Percentiles rank a stretch among this genome's conserved stretches.
Conservation (phyloP, 2,888 invertebrate genomes). For the Keiferia lycopersicella region DNA sequence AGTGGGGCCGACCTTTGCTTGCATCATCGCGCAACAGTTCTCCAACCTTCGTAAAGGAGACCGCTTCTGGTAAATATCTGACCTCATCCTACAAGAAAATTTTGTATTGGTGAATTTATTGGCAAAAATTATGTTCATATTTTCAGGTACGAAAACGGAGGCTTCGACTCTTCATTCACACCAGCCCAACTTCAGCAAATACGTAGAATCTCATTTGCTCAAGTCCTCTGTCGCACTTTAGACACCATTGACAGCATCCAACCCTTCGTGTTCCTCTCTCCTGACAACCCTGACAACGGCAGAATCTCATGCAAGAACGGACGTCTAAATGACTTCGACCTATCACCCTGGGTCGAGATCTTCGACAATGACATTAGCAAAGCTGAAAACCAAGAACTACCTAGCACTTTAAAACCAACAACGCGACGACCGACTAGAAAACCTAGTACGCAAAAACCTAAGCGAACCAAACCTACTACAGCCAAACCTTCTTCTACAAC, state of each 20-base stretch:
- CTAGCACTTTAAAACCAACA: constrained; percentile 41
- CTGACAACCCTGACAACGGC: constrained; percentile 82
- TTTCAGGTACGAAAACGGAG: constrained; percentile 88
- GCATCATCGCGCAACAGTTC: constrained; percentile 93
- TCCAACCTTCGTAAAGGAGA: constrained; percentile 88
- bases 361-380: constrained; percentile 65
- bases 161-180: constrained; percentile 87
- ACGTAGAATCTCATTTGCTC: constrained; percentile 85
- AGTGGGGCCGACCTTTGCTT: constrained; percentile 93
- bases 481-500: constrained; percentile 45
- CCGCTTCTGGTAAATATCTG: constrained; percentile 83
- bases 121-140: background rate
- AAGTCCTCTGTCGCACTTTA: constrained; percentile 86
- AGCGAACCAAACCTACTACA: constrained; percentile 44
- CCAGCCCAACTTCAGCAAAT: constrained; percentile 88
- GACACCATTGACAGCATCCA: constrained; percentile 85
- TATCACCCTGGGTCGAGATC: constrained; percentile 83
- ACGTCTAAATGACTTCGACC: constrained; percentile 79
- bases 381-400: constrained; percentile 48
- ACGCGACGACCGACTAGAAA: constrained; percentile 43
- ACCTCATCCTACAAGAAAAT: background rate
- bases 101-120: background rate
- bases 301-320: constrained; percentile 81
- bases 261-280: constrained; percentile 85
- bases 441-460: constrained; percentile 50